Evolutionary conservation across 2,113 vertebrate species (phyloP), one percentile per base, ranked within the genome.

Genomic region (Boulengeromyrus knoepffleri): DNA sequence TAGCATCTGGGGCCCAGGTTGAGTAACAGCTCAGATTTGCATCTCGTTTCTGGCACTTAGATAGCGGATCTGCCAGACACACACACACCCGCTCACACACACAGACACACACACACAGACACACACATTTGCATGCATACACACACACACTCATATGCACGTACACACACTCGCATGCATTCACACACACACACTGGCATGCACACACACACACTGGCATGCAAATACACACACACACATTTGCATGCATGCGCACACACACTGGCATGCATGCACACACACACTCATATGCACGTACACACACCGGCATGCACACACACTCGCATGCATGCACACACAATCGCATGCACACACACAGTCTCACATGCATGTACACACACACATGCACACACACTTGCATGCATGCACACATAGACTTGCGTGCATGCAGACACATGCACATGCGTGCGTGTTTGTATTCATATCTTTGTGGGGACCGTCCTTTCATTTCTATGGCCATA

Each of bases 1-100:
- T 56, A 39, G 47, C 88, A 89, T 83, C 70, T 89, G 88, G 70
- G 80, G 74, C 7, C 49, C 46, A 77, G 88, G 24, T 19, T 39
- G 42, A 77, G 88, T 45, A 47, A 46, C 36, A 77, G n/a, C 31
- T 49, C 12, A 31, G 46, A 19, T 46, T 88, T 70, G 56, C 45
- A 31, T 77, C 66, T 77, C 5, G 27, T 21, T 89, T 49, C 88
- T 89, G 36, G 74, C 74, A 80, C 36, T 80, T 80, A 80, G 74
- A 42, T 19, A 17, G 13, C 36, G 36, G 74, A 15, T 80, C 31
- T 80, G 74, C 15, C 36, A 80, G 36, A 80, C 31, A 19, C 15
- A 42, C 74, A 74, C 66, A 77, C 62, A 27, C 58, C 3, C n/a
- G 1, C 7, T 0, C 24, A 66, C 1, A 1, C 17, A 24, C 50